phyloP scores from a whole-genome alignment of 1,140 invertebrate species.

The Nebria ingens region DNA sequence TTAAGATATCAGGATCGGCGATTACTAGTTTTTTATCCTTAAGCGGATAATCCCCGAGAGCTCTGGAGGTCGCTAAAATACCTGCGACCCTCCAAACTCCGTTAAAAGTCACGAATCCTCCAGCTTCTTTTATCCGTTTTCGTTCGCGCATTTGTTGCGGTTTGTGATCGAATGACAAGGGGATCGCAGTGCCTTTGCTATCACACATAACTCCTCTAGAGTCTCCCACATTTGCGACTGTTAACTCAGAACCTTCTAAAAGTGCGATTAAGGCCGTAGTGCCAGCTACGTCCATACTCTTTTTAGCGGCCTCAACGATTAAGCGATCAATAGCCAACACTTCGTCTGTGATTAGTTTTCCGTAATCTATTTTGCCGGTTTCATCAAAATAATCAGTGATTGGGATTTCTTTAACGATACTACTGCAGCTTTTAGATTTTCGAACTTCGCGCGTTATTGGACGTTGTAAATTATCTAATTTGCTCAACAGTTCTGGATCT shows the following conservation, averaged over 20 bases:
- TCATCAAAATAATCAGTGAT: conserved; percentile 41
- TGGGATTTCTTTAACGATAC: conserved; percentile 25
- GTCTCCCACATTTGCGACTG: conserved; percentile 94
- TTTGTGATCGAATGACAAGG: conserved; percentile 93
- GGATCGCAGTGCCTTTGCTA: conserved; percentile 75
- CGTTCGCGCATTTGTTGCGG: conserved; percentile 81
- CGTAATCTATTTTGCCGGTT: conserved; percentile 64
- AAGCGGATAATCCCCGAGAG: conserved; percentile 88
- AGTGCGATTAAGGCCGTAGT: conserved; percentile 86
- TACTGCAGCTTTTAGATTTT: conserved; percentile 21
- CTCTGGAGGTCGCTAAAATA: conserved; percentile 88
- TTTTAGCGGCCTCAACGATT: conserved; percentile 68
- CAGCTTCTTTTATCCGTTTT: conserved; percentile 81
- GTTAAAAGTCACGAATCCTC: conserved; percentile 88
- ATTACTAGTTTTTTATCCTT: conserved; percentile 91
- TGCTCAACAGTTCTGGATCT: conserved; percentile 54
- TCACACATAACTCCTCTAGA: conserved; percentile 93
- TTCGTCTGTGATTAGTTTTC: conserved; percentile 72
- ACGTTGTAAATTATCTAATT: conserved; percentile 48
- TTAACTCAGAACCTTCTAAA: conserved; percentile 66
- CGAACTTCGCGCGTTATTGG: conserved; percentile 54
- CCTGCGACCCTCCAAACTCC: conserved; percentile 95
- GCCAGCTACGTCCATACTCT: conserved; percentile 78
- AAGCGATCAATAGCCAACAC: conserved; percentile 70
- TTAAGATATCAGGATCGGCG: conserved; percentile 89